Conservation (phyloP, 2,888 invertebrate species). For the Argyra leucocephala region DNA sequence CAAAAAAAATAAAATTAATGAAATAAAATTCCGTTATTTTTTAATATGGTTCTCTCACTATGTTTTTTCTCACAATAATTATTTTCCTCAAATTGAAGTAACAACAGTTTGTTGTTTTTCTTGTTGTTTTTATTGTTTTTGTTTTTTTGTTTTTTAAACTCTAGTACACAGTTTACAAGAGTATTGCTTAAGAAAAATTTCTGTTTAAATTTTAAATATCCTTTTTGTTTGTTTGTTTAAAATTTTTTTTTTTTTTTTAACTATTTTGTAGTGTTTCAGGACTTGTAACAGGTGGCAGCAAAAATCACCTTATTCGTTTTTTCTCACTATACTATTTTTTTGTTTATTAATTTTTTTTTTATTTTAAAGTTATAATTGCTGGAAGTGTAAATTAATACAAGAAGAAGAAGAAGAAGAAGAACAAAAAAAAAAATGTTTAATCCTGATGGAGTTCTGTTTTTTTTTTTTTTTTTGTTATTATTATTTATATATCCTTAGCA, state of each 20-base stretch:
- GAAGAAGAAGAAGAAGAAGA: background rate
- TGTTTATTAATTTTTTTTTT: background rate
- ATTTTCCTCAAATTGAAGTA: background rate
- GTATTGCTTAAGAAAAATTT: too few species aligned
- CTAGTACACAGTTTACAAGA: too few species aligned
- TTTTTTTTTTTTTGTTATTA: background rate
- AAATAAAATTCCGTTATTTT: background rate
- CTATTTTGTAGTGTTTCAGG: too few species aligned
- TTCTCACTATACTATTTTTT: too few species aligned
- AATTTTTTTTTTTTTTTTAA: too few species aligned
- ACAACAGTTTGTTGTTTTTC: background rate
- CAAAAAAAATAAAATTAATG: background rate
- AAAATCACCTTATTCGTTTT: too few species aligned
- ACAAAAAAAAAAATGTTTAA: background rate
- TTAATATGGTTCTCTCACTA: background rate
- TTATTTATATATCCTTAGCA: background rate
- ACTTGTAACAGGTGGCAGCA: too few species aligned
- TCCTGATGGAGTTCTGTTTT: background rate
- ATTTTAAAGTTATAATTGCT: background rate
- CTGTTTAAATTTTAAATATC: too few species aligned
- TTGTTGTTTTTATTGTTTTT: too few species aligned
- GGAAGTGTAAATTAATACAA: background rate
- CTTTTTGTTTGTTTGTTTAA: too few species aligned
- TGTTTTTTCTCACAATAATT: too few species aligned
- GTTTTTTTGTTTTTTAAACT: too few species aligned